Conservation (phyloP, 2,113 vertebrate species). For the Coptodon bakossiorum region DNA sequence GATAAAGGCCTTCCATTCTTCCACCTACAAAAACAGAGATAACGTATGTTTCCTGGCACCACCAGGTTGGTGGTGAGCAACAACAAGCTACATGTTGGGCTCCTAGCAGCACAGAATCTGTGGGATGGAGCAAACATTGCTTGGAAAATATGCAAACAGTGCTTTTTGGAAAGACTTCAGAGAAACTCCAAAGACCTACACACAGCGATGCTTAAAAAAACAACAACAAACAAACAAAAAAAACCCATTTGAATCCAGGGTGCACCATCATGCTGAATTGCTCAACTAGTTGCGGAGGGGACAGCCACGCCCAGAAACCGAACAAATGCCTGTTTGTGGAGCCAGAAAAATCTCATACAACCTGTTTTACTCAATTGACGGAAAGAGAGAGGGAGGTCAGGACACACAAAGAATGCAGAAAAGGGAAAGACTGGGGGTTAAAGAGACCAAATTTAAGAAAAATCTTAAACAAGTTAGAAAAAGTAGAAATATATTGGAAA, state of each 20-base stretch:
- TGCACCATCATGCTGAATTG: not conserved
- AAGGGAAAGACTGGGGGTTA: not conserved
- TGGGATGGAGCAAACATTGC: not conserved
- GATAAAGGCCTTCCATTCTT: not conserved
- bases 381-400: not conserved
- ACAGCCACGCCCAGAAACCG: constrained; percentile 23
- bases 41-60: not conserved
- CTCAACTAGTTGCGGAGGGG: not conserved
- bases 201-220: not conserved
- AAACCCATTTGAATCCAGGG: not conserved
- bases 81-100: not conserved
- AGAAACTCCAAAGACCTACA: not conserved
- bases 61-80: not conserved
- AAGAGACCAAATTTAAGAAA: not conserved
- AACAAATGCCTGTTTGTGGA: not conserved
- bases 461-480: not conserved
- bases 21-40: not conserved
- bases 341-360: not conserved
- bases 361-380: not conserved
- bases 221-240: not conserved
- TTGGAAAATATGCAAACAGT: not conserved
- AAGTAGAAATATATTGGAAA: not conserved
- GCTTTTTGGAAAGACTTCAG: not conserved
- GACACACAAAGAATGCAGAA: not conserved
- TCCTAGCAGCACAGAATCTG: not conserved